These are phyloP conservation scores for Erythrocebus patas DNA, from an alignment of 2,113 vertebrate genomes.

Conservation along the genomic window DNA sequence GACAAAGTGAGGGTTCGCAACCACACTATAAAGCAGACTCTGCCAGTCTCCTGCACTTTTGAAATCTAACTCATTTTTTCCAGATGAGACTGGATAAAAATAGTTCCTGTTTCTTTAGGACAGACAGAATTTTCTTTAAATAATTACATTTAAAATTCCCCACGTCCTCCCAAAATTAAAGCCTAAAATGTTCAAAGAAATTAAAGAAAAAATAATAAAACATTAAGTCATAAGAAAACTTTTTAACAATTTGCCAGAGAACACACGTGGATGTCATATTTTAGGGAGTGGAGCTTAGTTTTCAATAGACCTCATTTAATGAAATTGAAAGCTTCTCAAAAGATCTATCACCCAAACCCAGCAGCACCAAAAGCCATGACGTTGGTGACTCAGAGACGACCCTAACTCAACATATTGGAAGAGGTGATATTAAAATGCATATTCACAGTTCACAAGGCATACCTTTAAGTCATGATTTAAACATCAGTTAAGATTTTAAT, in stretches of 20 bases:
- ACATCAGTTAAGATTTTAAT: background rate
- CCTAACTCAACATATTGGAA: slow-evolving; percentile 66
- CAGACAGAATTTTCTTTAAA: background rate
- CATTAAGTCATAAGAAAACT: background rate
- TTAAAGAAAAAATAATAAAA: background rate
- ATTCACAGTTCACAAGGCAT: background rate
- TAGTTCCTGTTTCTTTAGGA: background rate
- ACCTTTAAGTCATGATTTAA: background rate
- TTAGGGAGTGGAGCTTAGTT: slow-evolving; percentile 68
- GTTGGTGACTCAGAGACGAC: background rate
- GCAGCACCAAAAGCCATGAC: slow-evolving; percentile 1
- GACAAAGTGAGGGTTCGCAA: background rate
- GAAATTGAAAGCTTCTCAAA: slow-evolving; percentile 1
- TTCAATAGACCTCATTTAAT: slow-evolving; percentile 63
- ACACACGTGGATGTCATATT: background rate
- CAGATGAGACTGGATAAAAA: background rate
- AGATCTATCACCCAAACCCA: background rate
- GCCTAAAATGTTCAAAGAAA: background rate
- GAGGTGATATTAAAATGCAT: slow-evolving; percentile 48
- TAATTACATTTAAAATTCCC: background rate
- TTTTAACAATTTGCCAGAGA: slow-evolving; percentile 26
- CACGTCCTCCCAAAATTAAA: background rate
- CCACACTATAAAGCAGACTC: background rate
- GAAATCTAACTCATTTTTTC: background rate
- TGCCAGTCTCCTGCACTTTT: background rate